Evolutionary conservation across 2,888 invertebrate genomes (phyloP), one percentile per base, ranked within the genome.

Genomic region (Pollenia angustigena): DNA sequence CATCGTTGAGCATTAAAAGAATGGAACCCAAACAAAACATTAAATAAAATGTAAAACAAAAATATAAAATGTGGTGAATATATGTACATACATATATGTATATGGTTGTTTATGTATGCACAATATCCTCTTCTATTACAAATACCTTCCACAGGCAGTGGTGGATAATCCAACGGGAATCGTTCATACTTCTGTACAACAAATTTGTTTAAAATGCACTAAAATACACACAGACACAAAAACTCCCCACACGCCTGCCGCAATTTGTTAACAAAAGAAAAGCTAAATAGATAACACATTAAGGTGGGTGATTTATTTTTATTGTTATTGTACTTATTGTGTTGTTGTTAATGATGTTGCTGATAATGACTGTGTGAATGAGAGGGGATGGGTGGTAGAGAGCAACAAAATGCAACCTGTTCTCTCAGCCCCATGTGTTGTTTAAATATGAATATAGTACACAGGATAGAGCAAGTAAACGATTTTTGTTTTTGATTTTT

Each of bases 321-420:
- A 42, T 62, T 58, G n/a, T 62, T 46, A 14, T 71, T 56, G 48
- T 50, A 62, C 6, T 50, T 52, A 50, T 44, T 18, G 52, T 44
- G 40, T 60, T 48, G 60, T 48, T 23, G 48, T 23, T 23, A 2
- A 32, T 32, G 32, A 6, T 32, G 7, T 66, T 10, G 18, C 11
- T 4, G n/a, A 44, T 40, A 40, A 23, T 46, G 69, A 68, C 58
- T 23, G 64, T 50, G 32, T 32, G 32, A 32, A 32, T 32, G 42
- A 46, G 14, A 4, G 50, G 48, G 2, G 32, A 52, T 64, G 69
- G 58, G 48, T 32, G 52, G 58, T 32, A 48, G 42, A 42, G 44
- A 44, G 14, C 18, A 71, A 32, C 68, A 44, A 32, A 60, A 40
- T 64, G 40, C 79, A 76, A 87, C 81, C 76, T 84, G 81, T 84